A percentile compares a stretch with the other conserved stretches of the same genome.
Evolutionary conservation across 1,140 invertebrate species (phyloP).

Genomic region (Drosophila bipectinata): DNA sequence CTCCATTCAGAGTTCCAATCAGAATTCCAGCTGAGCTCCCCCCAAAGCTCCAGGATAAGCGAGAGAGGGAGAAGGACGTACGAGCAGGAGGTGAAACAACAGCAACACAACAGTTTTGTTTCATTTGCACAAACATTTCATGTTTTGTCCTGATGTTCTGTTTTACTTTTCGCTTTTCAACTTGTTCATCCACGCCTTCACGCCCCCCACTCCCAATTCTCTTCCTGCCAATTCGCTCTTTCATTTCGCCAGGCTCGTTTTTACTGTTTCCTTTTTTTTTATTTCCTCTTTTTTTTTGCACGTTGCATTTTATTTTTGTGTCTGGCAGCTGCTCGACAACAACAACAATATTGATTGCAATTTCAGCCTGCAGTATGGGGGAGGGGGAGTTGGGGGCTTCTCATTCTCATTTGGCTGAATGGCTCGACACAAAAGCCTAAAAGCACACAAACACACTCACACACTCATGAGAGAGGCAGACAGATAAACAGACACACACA

Average conservation of each 20-base stretch:
- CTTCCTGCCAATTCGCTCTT: slow-evolving; percentile 35
- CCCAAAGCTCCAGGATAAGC: background rate
- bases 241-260: slow-evolving; percentile 74
- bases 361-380: slow-evolving; percentile 63
- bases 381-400: slow-evolving; percentile 16
- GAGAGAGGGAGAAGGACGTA: background rate
- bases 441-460: slow-evolving; percentile 57
- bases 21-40: slow-evolving; percentile 29
- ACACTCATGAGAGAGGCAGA: slow-evolving; percentile 1
- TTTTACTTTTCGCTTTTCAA: slow-evolving; percentile 51
- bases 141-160: slow-evolving; percentile 50
- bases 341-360: slow-evolving; percentile 77
- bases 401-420: slow-evolving; percentile 51
- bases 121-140: slow-evolving; percentile 60
- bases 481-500: slow-evolving; percentile 4
- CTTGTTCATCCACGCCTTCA: slow-evolving; percentile 46
- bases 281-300: slow-evolving; percentile 24
- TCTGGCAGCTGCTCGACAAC: slow-evolving; percentile 73
- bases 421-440: slow-evolving; percentile 75
- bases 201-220: slow-evolving; percentile 2
- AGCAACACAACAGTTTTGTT: slow-evolving; percentile 45
- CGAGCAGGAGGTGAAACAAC: background rate
- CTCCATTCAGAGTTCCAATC: slow-evolving; percentile 24
- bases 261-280: slow-evolving; percentile 71
- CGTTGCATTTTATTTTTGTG: slow-evolving; percentile 71